These are phyloP conservation scores for Crossaster papposus DNA, from an alignment of 53 echinoderm and acorn worm genomes.

Conservation along the genomic window DNA sequence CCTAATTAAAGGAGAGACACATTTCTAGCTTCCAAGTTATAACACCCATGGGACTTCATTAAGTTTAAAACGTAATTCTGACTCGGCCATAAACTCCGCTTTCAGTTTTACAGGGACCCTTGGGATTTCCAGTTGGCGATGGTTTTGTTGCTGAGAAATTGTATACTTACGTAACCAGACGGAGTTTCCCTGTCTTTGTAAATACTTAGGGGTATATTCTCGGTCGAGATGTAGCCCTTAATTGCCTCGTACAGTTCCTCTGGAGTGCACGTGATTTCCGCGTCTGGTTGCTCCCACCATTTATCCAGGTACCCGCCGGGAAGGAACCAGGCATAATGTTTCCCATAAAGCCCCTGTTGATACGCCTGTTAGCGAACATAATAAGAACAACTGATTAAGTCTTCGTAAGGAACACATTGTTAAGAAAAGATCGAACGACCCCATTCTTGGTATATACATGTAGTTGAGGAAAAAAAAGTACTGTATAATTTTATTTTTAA, in stretches of 20 bases:
- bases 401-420: not conserved
- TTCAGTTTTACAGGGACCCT: too few species aligned
- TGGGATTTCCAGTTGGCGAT: too few species aligned
- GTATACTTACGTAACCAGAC: constrained; percentile 75
- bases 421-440: not conserved
- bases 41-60: too few species aligned
- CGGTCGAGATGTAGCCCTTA: constrained; percentile 77
- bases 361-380: constrained; percentile 51
- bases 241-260: constrained; percentile 70
- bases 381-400: not conserved
- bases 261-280: constrained; percentile 56
- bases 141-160: not conserved
- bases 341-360: constrained; percentile 67
- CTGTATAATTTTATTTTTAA: too few species aligned
- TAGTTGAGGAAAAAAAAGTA: too few species aligned
- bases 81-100: too few species aligned
- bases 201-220: constrained; percentile 71
- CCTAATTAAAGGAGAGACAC: too few species aligned
- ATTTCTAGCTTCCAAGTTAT: too few species aligned
- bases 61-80: too few species aligned
- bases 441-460: too few species aligned
- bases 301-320: constrained; percentile 64
- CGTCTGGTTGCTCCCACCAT: constrained; percentile 76
- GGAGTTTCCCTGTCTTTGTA: constrained; percentile 60
- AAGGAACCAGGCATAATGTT: constrained; percentile 85